A percentile compares a stretch with the other conserved stretches of the same genome.
Evolutionary conservation across 2,113 vertebrate species (phyloP).

Genomic region (Gasterosteus nipponicus): DNA sequence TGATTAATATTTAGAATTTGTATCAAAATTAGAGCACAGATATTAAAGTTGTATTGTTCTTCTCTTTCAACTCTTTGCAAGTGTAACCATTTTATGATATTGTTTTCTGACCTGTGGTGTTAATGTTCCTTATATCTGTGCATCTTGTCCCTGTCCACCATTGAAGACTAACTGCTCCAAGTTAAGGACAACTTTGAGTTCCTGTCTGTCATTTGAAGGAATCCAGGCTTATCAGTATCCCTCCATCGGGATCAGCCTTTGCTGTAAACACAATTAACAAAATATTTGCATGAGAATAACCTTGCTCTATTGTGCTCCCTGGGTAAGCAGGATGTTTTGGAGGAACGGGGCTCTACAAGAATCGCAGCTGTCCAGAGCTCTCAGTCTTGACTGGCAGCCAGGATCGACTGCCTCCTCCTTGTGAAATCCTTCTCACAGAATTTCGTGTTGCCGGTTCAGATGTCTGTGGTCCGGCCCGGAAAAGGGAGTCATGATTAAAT

Average conservation of each 20-base stretch:
- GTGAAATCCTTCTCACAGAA: conserved; percentile 27
- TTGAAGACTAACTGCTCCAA: background rate
- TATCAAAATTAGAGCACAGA: background rate
- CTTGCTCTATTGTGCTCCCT: conserved; percentile 54
- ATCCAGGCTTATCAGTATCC: conserved; percentile 20
- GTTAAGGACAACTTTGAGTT: background rate
- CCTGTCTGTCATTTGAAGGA: conserved; percentile 26
- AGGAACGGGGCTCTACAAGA: conserved; percentile 52
- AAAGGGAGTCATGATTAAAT: background rate
- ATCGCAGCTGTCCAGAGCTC: conserved; percentile 36
- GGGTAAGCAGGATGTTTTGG: conserved; percentile 58
- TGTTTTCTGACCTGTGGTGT: too few relatives aligned
- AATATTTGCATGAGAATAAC: conserved; percentile 72
- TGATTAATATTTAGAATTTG: background rate
- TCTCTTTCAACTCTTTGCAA: background rate
- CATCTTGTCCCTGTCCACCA: background rate
- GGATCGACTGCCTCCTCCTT: conserved; percentile 18
- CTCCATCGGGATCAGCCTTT: conserved; percentile 40
- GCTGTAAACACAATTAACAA: conserved; percentile 62
- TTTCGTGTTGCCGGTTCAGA: background rate
- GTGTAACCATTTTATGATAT: background rate
- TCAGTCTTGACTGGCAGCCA: conserved; percentile 58
- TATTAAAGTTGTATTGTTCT: background rate
- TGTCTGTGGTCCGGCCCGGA: background rate
- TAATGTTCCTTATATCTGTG: background rate